Evolutionary conservation across 2,888 invertebrate species (phyloP), one percentile per base, ranked within the genome.

Genomic region (Euzetes globulus): DNA sequence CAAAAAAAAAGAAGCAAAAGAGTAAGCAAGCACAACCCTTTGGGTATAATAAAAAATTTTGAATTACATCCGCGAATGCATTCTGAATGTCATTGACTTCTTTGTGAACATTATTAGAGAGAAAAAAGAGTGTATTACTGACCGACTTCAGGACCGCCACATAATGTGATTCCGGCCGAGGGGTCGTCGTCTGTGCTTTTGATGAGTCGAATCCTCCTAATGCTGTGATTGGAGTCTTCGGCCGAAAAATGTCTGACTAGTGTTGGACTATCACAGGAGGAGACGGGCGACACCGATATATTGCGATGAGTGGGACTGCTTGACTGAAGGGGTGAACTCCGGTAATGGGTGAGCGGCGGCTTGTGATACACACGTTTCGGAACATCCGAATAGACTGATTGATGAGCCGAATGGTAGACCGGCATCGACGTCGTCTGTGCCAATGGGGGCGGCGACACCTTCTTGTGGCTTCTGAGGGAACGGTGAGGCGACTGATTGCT

Each of bases 91-190:
- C n/a, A n/a, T n/a, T n/a, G n/a, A n/a, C n/a, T n/a, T n/a, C n/a
- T n/a, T n/a, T n/a, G n/a, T n/a, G n/a, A n/a, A n/a, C n/a, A n/a
- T n/a, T n/a, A n/a, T n/a, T n/a, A 11, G 5, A 41, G 41, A 13
- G 11, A 41, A 41, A 33, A 33, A 9, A 6, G 33, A 33, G 9
- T 33, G 33, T 41, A 41, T 41, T 13, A 58, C 73, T 73, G 13
- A 73, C 73, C 73, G 11, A 75, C 75, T 72, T 75, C 75, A 17
- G 45, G 47, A 11, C 75, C 75, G 47, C 75, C 75, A n/a, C 75
- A 75, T 29, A 75, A 65, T 22, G 72, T 75, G 29, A 75, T 55
- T 29, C 75, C 75, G 47, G 45, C 72, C 13, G 37, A 41, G 0
- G 73, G 73, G 17, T 60, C 45, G 41, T 73, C 73, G 25, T 65